Evolutionary conservation across 2,113 vertebrate genomes (phyloP), one percentile per base, ranked within the genome.

Genomic region (Cyanoliseus patagonus): DNA sequence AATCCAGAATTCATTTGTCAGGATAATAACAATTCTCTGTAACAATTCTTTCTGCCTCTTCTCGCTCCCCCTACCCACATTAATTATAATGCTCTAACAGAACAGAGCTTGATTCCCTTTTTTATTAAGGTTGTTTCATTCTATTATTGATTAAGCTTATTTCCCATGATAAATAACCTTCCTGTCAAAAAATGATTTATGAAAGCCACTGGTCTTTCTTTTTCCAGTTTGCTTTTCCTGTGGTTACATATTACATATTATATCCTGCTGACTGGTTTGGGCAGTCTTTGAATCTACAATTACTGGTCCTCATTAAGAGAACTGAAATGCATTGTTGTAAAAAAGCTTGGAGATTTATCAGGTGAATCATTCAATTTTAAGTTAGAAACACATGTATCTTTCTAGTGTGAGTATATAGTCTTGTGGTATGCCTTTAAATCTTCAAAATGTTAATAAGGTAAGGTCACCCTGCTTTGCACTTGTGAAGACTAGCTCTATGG

Each of bases 81-180:
- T 96, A 97, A 96, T 97, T 97, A 96, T 94, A 96, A 92, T 91
- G 81, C 95, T 94, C 51, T 66, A 95, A 90, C 72, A 95, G 96
- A 96, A 96, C 78, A 83, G 92, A 89, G 86, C 95, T 89, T 94
- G 96, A 94, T 91, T 97, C 97, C 39, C 91, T 95, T 95, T 97
- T 96, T 95, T 97, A 97, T 97, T 97, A 96, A 91, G 89, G 89
- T 95, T 95, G 94, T 97, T 97, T 96, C 97, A 94, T 91, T 97
- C 94, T 92, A 87, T 95, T 97, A 96, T 97, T 97, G 96, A 96
- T 97, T 97, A 97, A 96, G 91, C 95, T 97, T 96, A 97, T 97
- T 97, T 96, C 96, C 96, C 97, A 94, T 92, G 96, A 96, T 96
- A 97, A 97, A 96, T 96, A 96, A 94, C 94, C 74, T 91, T 96